These are phyloP conservation scores for Hypothenemus hampei DNA, from an alignment of 1,140 invertebrate species.

Conservation along the genomic window DNA sequence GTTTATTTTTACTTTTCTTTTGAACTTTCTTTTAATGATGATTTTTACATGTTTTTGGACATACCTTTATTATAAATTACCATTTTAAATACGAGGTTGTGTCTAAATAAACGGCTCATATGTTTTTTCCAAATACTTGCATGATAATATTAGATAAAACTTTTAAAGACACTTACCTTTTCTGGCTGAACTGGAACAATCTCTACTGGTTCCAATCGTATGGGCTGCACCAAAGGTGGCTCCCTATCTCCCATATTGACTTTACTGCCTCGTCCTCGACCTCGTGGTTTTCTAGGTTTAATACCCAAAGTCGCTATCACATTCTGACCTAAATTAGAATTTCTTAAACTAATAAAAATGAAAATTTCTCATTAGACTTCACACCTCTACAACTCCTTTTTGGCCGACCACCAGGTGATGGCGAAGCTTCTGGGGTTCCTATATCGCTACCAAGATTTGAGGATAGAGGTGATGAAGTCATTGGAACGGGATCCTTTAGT, in stretches of 20 bases:
- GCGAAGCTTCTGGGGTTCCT: slow-evolving; percentile 1
- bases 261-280: slow-evolving; percentile 33
- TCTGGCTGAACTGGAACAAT: slow-evolving; percentile 14
- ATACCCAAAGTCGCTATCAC: slow-evolving; percentile 40
- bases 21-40: no score
- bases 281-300: slow-evolving; percentile 40
- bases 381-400: slow-evolving; percentile 42
- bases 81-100: no score
- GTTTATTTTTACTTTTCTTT: no score
- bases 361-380: background rate
- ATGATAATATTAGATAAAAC: no score
- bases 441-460: background rate
- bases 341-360: background rate
- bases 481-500: background rate
- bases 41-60: no score
- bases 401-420: slow-evolving; percentile 33
- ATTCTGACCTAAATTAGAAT: slow-evolving; percentile 15
- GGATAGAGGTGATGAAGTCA: background rate
- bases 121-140: no score
- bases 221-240: background rate
- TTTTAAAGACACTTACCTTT: slow-evolving; percentile 26
- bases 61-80: no score
- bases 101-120: no score
- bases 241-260: slow-evolving; percentile 31
- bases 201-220: slow-evolving; percentile 1